Conservation (phyloP, 2,888 invertebrate species). For the Hydraecia micacea region DNA sequence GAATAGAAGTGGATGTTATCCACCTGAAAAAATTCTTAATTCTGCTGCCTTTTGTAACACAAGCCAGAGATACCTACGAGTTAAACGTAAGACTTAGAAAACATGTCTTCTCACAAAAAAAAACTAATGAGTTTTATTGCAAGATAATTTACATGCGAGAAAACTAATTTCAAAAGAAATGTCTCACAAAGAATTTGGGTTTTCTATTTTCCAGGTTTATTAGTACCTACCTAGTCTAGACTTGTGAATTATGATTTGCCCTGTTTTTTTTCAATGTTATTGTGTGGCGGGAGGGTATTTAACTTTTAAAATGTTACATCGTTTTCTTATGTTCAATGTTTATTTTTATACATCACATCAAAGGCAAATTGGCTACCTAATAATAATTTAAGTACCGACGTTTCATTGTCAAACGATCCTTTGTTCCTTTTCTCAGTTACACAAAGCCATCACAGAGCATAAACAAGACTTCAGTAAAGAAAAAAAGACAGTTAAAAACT, state of each 20-base stretch:
- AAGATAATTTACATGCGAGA: not conserved
- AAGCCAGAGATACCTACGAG: not conserved
- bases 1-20: constrained; percentile 28
- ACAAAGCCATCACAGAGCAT: not conserved
- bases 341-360: constrained; percentile 1
- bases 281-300: not conserved
- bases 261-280: not conserved
- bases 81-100: not conserved
- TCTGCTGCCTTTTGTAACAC: constrained; percentile 3
- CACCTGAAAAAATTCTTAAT: constrained; percentile 29
- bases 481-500: not conserved
- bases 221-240: not conserved
- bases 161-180: not conserved
- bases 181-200: not conserved
- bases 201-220: not conserved
- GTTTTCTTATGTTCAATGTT: not conserved
- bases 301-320: not conserved
- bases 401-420: constrained; percentile 12
- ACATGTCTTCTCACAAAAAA: not conserved
- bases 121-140: constrained; percentile 15
- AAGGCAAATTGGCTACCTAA: constrained; percentile 9
- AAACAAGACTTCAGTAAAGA: not conserved
- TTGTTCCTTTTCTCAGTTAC: constrained; percentile 6
- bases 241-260: constrained; percentile 3
- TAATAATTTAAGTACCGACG: constrained; percentile 9